Conservation (phyloP, 2,888 invertebrate species). For the Scaptodrosophila latifasciaeformis region DNA sequence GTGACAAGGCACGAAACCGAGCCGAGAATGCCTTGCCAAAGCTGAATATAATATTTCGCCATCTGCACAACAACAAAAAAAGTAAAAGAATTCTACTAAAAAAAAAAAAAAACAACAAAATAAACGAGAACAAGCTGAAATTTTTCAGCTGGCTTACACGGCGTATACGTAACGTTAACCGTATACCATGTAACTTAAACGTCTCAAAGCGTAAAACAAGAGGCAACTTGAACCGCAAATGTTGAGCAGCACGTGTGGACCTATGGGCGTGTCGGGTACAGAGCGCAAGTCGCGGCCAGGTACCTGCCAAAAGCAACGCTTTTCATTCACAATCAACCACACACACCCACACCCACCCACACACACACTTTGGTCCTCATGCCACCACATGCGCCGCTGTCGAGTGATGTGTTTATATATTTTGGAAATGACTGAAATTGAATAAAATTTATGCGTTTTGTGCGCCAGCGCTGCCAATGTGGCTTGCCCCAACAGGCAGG, state of each 20-base stretch:
- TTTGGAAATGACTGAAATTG: constrained; percentile 64
- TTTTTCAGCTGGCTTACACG: constrained; percentile 38
- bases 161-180: constrained; percentile 45
- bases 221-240: constrained; percentile 37
- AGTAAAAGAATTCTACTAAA: neutral
- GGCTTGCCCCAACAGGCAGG: neutral
- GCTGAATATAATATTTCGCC: constrained; percentile 54
- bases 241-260: constrained; percentile 8
- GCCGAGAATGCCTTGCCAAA: constrained; percentile 14
- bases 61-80: neutral
- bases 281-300: constrained; percentile 24
- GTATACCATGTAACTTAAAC: constrained; percentile 42
- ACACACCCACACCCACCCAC: neutral
- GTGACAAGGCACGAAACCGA: constrained; percentile 2
- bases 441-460: constrained; percentile 58
- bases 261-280: constrained; percentile 6
- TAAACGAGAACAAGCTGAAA: constrained; percentile 45
- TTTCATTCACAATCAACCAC: constrained; percentile 1
- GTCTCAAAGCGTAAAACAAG: constrained; percentile 27
- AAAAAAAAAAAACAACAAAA: too few species aligned
- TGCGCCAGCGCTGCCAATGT: constrained; percentile 11
- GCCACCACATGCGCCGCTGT: constrained; percentile 1
- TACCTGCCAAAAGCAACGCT: constrained; percentile 31
- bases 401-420: constrained; percentile 63
- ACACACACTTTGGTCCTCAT: neutral